Percentiles rank a stretch among this genome's conserved stretches.
These are phyloP conservation scores for Xiphias gladius DNA, from an alignment of 2,113 vertebrate species.

Conservation along the genomic window DNA sequence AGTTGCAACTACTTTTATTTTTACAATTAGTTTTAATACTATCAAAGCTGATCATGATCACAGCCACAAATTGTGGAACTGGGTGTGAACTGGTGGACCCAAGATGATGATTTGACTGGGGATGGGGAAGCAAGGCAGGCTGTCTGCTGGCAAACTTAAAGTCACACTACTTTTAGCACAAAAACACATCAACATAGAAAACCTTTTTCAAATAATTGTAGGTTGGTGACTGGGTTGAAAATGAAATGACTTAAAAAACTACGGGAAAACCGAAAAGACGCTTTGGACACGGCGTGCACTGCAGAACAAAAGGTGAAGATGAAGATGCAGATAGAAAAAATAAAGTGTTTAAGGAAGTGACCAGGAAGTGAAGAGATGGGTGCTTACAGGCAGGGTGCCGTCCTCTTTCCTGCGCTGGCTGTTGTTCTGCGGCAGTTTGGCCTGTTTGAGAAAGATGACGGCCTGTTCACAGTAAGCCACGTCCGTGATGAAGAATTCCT, in stretches of 20 bases:
- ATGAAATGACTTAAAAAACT: not conserved
- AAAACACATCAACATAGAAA: too few species aligned
- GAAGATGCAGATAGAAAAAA: too few species aligned
- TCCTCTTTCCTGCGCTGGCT: constrained; percentile 82
- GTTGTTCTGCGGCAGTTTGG: constrained; percentile 71
- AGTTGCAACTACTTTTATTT: not conserved
- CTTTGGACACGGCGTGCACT: not conserved
- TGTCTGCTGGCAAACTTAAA: too few species aligned
- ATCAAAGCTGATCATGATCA: not conserved
- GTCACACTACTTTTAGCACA: too few species aligned
- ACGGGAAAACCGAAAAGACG: not conserved
- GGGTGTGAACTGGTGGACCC: too few species aligned
- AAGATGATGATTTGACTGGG: not conserved
- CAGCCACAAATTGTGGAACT: not conserved
- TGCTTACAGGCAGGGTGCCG: constrained; percentile 86
- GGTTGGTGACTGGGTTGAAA: too few species aligned
- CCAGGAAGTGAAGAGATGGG: too few species aligned
- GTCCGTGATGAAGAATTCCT: constrained; percentile 87
- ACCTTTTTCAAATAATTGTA: too few species aligned
- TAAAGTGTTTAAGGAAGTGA: too few species aligned
- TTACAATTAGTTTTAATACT: not conserved
- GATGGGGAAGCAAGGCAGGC: not conserved
- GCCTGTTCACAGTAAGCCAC: constrained; percentile 92
- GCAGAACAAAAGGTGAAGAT: too few species aligned
- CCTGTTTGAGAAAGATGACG: constrained; percentile 84